Conservation (phyloP, 1,140 invertebrate species). For the Glossosoma conforme region DNA sequence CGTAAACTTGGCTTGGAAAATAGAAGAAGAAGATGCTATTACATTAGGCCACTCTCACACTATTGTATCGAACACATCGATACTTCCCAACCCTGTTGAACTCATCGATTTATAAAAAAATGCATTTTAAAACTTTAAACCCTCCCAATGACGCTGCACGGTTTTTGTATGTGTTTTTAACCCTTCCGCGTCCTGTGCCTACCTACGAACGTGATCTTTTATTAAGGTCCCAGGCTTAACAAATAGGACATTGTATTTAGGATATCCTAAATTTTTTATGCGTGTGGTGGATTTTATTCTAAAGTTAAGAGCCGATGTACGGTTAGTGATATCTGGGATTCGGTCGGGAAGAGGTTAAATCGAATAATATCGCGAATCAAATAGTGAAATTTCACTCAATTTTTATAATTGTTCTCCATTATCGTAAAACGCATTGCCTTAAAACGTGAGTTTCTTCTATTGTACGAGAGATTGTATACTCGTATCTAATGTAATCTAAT, state of each 20-base stretch:
- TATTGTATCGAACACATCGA: not conserved
- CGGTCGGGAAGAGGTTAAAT: constrained; percentile 8
- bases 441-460: no score
- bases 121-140: constrained; percentile 30
- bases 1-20: no score
- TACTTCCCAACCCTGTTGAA: constrained; percentile 19
- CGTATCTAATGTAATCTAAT: no score
- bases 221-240: constrained; percentile 25
- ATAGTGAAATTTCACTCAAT: no score
- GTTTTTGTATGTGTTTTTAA: constrained; percentile 26
- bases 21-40: no score
- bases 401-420: no score
- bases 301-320: constrained; percentile 26
- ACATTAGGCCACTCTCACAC: no score
- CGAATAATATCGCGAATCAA: no score
- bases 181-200: constrained; percentile 29
- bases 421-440: no score
- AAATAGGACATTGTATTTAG: constrained; percentile 23
- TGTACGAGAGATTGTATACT: no score
- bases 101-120: constrained; percentile 26
- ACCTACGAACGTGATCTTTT: constrained; percentile 26
- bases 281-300: constrained; percentile 30
- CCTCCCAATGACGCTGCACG: constrained; percentile 15
- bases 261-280: constrained; percentile 21
- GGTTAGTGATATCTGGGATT: constrained; percentile 25